Conservation (phyloP, 2,888 invertebrate genomes). For the Monopis laevigella region DNA sequence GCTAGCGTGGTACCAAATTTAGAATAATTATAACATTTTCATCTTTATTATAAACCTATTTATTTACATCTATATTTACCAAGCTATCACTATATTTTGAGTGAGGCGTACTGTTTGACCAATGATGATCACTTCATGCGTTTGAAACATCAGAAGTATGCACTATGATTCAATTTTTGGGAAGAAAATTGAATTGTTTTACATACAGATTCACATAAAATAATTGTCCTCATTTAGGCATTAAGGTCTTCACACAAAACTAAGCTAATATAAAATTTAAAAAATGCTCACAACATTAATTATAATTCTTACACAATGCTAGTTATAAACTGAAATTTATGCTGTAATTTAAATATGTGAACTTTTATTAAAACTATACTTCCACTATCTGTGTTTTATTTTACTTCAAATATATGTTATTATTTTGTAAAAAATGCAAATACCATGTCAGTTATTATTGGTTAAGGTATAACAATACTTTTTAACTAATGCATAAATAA, state of each 20-base stretch:
- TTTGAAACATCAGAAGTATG: conserved; percentile 26
- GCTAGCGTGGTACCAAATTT: conserved; percentile 18
- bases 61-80: no score
- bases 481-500: no score
- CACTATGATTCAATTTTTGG: conserved; percentile 56
- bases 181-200: conserved; percentile 54
- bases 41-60: no score
- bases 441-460: no score
- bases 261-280: conserved; percentile 39
- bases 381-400: conserved; percentile 49
- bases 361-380: conserved; percentile 68
- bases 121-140: conserved; percentile 9
- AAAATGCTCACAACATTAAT: conserved; percentile 53
- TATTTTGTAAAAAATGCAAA: no score
- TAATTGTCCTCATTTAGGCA: conserved; percentile 9
- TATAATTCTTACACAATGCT: conserved; percentile 57
- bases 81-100: no score
- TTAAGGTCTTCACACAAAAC: conserved; percentile 13
- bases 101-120: no score
- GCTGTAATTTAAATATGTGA: conserved; percentile 59
- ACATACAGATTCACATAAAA: conserved; percentile 23
- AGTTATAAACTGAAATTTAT: conserved; percentile 56
- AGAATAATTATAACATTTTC: neutral
- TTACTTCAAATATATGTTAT: no score
- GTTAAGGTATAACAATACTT: no score